These are phyloP conservation scores for Meteorus sp. DNA, from an alignment of 1,140 invertebrate genomes.

Conservation along the genomic window DNA sequence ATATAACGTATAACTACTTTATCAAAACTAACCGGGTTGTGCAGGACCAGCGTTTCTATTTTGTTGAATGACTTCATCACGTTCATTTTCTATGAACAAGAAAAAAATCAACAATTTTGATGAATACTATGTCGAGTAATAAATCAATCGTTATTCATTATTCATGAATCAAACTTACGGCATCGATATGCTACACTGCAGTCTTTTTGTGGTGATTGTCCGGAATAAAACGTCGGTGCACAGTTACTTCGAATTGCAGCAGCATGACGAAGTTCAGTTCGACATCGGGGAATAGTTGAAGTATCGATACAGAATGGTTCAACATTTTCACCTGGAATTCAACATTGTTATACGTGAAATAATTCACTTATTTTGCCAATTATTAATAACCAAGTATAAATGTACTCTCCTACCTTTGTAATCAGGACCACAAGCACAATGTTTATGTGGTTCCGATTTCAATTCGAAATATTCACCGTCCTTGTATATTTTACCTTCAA, in stretches of 20 bases:
- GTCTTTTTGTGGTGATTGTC: conserved; percentile 23
- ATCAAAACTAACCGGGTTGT: background rate
- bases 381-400: background rate
- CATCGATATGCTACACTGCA: conserved; percentile 37
- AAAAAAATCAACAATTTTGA: background rate
- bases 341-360: background rate
- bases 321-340: conserved; percentile 38
- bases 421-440: conserved; percentile 35
- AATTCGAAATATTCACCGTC: conserved; percentile 37
- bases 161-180: too few species aligned
- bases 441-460: background rate
- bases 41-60: background rate
- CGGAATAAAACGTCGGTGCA: conserved; percentile 33
- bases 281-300: conserved; percentile 21
- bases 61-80: conserved; percentile 3
- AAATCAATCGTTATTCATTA: too few species aligned
- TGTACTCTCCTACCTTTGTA: conserved; percentile 36
- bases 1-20: background rate
- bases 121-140: too few species aligned
- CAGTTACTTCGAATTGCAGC: conserved; percentile 32
- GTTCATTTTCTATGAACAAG: conserved; percentile 10
- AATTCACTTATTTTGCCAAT: background rate
- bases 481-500: conserved; percentile 37
- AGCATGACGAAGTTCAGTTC: conserved; percentile 19
- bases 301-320: conserved; percentile 38